Evolutionary conservation across 2,113 vertebrate genomes (phyloP), one percentile per base, ranked within the genome.

Genomic region (Azemiops feae): DNA sequence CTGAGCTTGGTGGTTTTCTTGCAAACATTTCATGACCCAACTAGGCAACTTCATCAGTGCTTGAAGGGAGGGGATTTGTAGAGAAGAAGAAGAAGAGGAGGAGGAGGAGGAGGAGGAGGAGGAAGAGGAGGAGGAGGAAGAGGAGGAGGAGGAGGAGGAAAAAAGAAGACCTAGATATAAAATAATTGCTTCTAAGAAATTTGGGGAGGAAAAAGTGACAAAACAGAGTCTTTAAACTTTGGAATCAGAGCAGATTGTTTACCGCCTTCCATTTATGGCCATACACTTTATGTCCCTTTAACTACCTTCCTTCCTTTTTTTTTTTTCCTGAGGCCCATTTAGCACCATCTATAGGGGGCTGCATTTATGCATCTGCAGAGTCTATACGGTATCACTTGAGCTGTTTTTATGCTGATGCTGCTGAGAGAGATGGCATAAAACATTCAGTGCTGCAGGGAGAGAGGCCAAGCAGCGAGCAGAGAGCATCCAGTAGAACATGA

Each of bases 301-400:
- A 89, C 34, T 45, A 10, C 34, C 34, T 91, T 87, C 64, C 1
- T 54, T n/a, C n/a, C n/a, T n/a, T n/a, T n/a, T n/a, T 12, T 11
- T 85, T 90, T 2, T 16, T 60, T 91, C 9, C 45, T 50, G 30
- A 90, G 52, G 92, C 89, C 1, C 60, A 25, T 88, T 86, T 64
- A 93, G 74, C 92, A 55, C 27, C 53, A 87, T 93, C 30, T 11
- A n/a, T 86, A 81, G 74, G 52, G 0, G n/a, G 16, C 53, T 92
- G 87, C 85, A 14, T 94, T 93, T 50, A 7, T 91, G 25, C 55
- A 39, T 92, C 34, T 88, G 4, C 0, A 93, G 94, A 88, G 0
- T 94, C 89, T 93, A 91, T 93, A 91, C 91, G 93, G 16, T n/a
- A 47, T 91, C 94, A 81, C 87, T 27, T 95, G 90, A 95, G 91